Evolutionary conservation across 2,113 vertebrate genomes (phyloP), one percentile per base, ranked within the genome.

Genomic region (Phyllostomus discolor): DNA sequence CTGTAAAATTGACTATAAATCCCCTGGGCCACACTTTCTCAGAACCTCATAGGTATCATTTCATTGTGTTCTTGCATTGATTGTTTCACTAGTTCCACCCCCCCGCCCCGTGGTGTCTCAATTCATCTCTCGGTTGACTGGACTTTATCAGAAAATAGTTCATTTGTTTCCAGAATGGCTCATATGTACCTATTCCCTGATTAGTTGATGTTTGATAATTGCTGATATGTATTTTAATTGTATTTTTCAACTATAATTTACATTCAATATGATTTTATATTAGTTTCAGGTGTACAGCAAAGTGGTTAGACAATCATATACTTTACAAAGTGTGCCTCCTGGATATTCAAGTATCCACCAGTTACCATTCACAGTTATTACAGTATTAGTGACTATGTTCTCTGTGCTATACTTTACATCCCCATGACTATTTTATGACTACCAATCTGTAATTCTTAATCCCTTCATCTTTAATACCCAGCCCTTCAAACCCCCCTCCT

Each of bases 191-290:
- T 90, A 89, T 78, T 81, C 0, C 22, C 26, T 84, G 31, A 76
- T 88, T 88, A 64, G 80, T 91, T 64, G 33, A 54, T 69, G 28
- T 90, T 73, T 95, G 46, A 35, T 94, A n/a, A 82, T 89, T 66
- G n/a, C 52, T 73, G 19, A 46, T 78, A 31, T 33, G 59, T 78
- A 17, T 10, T 41, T 81, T 69, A 24, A 76, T 76, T 76, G 28
- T 76, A 76, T 76, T 48, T 76, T 75, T 76, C 41, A 19, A 19
- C 48, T 76, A 76, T 43, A 76, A 76, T 48, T 76, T 31, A 33
- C 43, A 48, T 76, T 76, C 73, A 76, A 33, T 48, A 76, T 48
- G 19, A 33, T 10, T 76, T 76, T 76, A 28, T 76, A 10, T 76
- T 76, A 76, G 16, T 76, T 76, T 76, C 43, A 48, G 28, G 73